Conservation (phyloP, 2,113 vertebrate species). For the Galemys pyrenaicus region DNA sequence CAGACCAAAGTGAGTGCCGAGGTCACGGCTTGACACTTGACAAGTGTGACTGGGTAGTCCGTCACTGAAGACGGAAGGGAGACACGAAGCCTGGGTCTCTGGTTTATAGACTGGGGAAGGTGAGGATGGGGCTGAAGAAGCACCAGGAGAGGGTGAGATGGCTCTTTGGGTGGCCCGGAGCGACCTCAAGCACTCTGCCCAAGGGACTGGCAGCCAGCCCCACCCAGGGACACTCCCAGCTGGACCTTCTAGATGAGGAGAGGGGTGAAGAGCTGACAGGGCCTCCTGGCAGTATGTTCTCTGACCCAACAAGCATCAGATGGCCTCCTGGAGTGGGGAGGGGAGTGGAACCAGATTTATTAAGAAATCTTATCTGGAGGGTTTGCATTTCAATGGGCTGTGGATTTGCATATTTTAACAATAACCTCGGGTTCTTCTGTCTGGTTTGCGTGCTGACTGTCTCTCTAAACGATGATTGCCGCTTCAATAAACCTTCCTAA, state of each 20-base stretch:
- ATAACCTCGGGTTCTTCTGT: slow-evolving; percentile 88
- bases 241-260: slow-evolving; percentile 15
- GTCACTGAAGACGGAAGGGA: not conserved
- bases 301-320: slow-evolving; percentile 87
- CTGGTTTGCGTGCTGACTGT: slow-evolving; percentile 86
- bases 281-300: slow-evolving; percentile 80
- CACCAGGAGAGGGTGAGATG: not conserved
- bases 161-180: not conserved
- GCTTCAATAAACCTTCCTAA: slow-evolving; percentile 89
- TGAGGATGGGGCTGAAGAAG: not conserved
- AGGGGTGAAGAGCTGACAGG: slow-evolving; percentile 83
- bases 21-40: not conserved
- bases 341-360: slow-evolving; percentile 87
- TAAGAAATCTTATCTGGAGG: slow-evolving; percentile 91
- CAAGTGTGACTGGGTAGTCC: not conserved
- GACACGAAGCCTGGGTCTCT: not conserved
- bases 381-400: slow-evolving; percentile 90
- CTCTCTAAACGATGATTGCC: slow-evolving; percentile 87
- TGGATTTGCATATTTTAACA: slow-evolving; percentile 92
- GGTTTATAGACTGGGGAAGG: not conserved
- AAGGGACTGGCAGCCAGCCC: not conserved
- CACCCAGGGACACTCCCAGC: not conserved
- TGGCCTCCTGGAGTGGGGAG: slow-evolving; percentile 82
- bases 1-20: not conserved
- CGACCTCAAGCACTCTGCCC: not conserved